Evolutionary conservation across 2,797 vertebrate genomes (phyloP), one percentile per base, ranked within the genome.

Genomic region (Psittacula echo): DNA sequence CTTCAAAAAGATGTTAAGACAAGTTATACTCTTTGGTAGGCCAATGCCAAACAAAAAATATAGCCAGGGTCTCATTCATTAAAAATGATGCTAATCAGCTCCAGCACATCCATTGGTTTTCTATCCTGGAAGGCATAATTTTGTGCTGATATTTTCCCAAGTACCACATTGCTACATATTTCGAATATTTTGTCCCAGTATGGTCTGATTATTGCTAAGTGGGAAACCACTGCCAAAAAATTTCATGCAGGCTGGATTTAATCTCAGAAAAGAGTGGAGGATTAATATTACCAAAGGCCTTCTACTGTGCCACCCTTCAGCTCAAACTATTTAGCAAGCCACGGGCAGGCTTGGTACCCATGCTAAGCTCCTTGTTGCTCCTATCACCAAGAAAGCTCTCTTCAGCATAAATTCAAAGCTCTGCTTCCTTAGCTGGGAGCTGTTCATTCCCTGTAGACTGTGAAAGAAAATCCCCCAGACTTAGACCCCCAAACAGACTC

Each of bases 1-100:
- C 54, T 96, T 96, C 78, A 97, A 93, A 95, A 66, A 83, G 85
- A 92, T 66, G 51, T 74, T 91, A 93, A 95, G 80, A 84, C 80
- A 95, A 77, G 81, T 86, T 76, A 68, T n/a, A 56, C 11, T 62
- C 75, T 76, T 90, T 84, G 65, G 86, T 80, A 96, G 61, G 45
- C 27, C 9, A 91, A 51, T 10, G 30, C 73, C 93, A 90, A 93
- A 84, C 67, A 73, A 73, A 77, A 88, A 60, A 17, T 19, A 29
- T 29, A 84, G 42, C 62, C 70, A 50, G 74, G n/a, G 56, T 50
- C 61, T 79, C 68, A 81, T 91, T 89, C 44, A 66, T 87, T 81
- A 92, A 79, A 90, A 95, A 64, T 56, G 16, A 29, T 8, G 5
- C 45, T 72, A 23, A 41, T 75, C 60, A 58, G 51, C 54, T 94